phyloP scores from a whole-genome alignment of 2,888 invertebrate species.

The Parnassius smintheus region DNA sequence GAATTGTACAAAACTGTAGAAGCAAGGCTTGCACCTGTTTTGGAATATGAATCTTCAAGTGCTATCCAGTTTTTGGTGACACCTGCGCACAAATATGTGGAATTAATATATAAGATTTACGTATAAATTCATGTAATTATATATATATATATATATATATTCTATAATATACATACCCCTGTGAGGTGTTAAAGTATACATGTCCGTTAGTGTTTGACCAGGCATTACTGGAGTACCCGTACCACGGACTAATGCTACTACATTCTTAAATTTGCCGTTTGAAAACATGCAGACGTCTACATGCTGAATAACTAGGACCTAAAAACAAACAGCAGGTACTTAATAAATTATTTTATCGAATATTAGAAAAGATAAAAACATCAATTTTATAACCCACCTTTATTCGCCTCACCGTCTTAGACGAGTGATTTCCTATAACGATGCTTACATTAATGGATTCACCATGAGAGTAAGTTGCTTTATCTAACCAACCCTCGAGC shows the following conservation, averaged over 20 bases:
- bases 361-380: too few relatives aligned
- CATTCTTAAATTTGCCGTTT: slow-evolving; percentile 95
- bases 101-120: not conserved
- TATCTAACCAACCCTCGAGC: slow-evolving; percentile 90
- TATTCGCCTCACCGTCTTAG: slow-evolving; percentile 90
- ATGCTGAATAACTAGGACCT: slow-evolving; percentile 93
- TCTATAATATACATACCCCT: slow-evolving; percentile 58
- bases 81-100: slow-evolving; percentile 57
- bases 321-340: slow-evolving; percentile 26
- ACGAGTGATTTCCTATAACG: slow-evolving; percentile 89
- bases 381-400: slow-evolving; percentile 81
- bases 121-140: too few relatives aligned
- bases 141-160: too few relatives aligned
- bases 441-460: slow-evolving; percentile 89
- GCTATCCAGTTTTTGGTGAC: slow-evolving; percentile 95
- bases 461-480: slow-evolving; percentile 91
- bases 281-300: slow-evolving; percentile 98
- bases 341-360: too few relatives aligned
- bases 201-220: slow-evolving; percentile 82
- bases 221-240: slow-evolving; percentile 85
- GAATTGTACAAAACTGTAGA: slow-evolving; percentile 80
- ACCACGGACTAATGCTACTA: slow-evolving; percentile 85
- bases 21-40: slow-evolving; percentile 83
- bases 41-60: slow-evolving; percentile 90
- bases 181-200: slow-evolving; percentile 85